A percentile compares a stretch with the other conserved stretches of the same genome.
Conservation (phyloP, 2,113 vertebrate genomes). For the Empidonax alnorum region DNA sequence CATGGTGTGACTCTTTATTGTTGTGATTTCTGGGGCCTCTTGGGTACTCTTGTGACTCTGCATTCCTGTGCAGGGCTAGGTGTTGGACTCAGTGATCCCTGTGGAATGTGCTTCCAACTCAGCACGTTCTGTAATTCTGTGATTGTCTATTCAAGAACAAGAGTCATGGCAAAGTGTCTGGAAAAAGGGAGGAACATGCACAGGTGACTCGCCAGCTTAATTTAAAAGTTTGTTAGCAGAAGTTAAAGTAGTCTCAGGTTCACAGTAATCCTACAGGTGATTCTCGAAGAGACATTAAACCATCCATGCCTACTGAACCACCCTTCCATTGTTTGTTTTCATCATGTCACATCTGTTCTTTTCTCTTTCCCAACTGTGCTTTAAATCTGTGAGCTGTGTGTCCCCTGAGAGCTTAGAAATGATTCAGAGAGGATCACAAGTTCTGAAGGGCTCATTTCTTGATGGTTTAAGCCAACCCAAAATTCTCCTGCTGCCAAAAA, state of each 20-base stretch:
- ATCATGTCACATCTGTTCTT: not conserved
- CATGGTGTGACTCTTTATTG: not conserved
- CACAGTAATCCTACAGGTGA: not conserved
- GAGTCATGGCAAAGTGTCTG: not conserved
- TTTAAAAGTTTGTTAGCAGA: not conserved
- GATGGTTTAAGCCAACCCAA: not conserved
- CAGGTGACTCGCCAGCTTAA: not conserved
- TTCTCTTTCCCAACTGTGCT: not conserved
- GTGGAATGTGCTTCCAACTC: not conserved
- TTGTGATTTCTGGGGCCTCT: too few species aligned
- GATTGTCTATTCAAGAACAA: not conserved
- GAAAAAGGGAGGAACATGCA: fast-evolving
- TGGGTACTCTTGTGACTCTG: too few species aligned
- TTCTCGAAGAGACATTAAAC: not conserved
- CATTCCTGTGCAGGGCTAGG: not conserved
- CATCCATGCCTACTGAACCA: not conserved
- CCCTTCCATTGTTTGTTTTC: not conserved
- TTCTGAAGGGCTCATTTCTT: not conserved
- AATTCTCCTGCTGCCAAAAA: not conserved
- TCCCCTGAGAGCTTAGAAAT: not conserved
- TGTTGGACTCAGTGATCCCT: not conserved
- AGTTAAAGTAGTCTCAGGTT: not conserved
- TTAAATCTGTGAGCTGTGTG: not conserved
- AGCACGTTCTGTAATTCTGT: not conserved
- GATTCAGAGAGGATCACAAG: not conserved